Conservation (phyloP, 2,113 vertebrate species). For the Halcyon senegalensis region DNA sequence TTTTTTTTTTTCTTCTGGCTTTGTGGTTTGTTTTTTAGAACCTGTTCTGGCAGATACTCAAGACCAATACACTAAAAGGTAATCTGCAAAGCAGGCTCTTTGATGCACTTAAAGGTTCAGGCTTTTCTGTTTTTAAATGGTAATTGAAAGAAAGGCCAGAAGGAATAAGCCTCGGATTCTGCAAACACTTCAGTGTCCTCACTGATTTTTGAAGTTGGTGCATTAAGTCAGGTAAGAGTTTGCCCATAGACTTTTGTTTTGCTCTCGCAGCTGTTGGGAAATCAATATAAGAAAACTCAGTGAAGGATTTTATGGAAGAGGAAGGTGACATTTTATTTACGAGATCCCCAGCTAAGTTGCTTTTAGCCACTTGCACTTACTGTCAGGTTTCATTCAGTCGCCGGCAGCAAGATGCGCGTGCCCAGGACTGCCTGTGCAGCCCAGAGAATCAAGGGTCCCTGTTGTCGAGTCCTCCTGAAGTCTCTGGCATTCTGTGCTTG, state of each 20-base stretch:
- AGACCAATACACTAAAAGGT: not conserved
- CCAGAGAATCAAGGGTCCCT: not conserved
- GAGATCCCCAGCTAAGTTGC: not conserved
- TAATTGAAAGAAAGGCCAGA: not conserved
- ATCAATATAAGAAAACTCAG: not conserved
- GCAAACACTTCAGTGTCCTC: not conserved
- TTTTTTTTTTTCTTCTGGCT: not conserved
- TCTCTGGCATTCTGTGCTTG: not conserved
- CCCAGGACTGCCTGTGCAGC: not conserved
- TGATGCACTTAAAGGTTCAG: not conserved
- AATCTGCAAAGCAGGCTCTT: not conserved
- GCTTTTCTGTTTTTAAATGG: not conserved
- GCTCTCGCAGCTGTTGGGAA: not conserved
- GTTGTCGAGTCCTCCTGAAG: not conserved
- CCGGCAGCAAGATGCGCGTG: not conserved
- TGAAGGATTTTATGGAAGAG: not conserved
- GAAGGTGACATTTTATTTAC: not conserved
- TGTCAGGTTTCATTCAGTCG: not conserved
- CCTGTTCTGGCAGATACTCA: not conserved
- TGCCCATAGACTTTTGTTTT: not conserved
- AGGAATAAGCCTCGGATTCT: not conserved
- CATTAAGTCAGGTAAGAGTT: not conserved
- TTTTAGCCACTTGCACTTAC: not conserved
- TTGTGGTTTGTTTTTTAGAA: slow-evolving; percentile 20
- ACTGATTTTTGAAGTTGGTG: not conserved